phyloP scores from a whole-genome alignment of 2,797 vertebrate species.

The Dipus sagitta region DNA sequence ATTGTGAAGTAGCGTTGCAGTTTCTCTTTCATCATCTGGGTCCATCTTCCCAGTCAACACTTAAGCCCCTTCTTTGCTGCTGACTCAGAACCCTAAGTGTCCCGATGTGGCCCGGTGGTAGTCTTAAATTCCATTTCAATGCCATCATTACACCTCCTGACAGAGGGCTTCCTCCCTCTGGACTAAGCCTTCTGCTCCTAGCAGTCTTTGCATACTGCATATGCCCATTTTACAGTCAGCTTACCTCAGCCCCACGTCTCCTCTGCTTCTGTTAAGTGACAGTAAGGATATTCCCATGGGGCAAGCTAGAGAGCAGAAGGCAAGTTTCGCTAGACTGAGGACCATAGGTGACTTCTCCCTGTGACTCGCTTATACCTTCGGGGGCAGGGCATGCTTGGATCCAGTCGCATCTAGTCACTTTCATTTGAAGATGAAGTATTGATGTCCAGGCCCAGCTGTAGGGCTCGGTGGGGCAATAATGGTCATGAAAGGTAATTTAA shows the following conservation, averaged over 20 bases:
- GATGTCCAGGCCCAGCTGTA: background rate
- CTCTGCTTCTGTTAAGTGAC: background rate
- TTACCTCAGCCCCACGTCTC: background rate
- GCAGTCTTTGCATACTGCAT: background rate
- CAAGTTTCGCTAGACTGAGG: background rate
- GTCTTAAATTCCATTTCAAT: background rate
- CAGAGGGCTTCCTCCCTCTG: background rate
- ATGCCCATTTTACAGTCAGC: background rate
- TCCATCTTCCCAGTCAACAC: background rate
- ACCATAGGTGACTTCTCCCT: background rate
- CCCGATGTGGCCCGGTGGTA: background rate
- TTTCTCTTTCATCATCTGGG: background rate
- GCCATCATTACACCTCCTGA: background rate
- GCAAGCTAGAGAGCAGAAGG: background rate
- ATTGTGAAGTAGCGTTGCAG: background rate
- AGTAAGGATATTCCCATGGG: background rate
- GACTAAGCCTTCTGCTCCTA: background rate
- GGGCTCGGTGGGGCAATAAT: background rate
- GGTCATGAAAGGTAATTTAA: background rate
- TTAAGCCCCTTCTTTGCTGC: background rate
- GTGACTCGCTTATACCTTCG: background rate
- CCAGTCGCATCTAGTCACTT: background rate
- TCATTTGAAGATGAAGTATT: background rate
- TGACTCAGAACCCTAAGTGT: background rate
- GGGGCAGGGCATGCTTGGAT: background rate